These are phyloP conservation scores for Sylvia atricapilla DNA, from an alignment of 2,113 vertebrate genomes.

Conservation along the genomic window DNA sequence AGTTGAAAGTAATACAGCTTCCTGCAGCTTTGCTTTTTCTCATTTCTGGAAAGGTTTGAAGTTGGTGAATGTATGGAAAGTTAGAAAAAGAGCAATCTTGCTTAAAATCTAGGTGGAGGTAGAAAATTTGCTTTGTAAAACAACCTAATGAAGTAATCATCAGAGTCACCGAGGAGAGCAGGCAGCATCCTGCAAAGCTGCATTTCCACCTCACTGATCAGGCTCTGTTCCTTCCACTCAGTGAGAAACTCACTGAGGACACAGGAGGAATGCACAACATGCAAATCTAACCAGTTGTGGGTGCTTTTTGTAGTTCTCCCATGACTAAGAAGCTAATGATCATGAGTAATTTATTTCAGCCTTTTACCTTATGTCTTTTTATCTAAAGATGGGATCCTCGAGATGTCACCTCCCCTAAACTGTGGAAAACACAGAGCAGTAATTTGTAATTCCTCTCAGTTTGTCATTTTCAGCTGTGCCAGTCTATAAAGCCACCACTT, in stretches of 20 bases:
- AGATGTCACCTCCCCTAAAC: background rate
- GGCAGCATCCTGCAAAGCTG: background rate
- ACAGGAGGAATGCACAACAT: background rate
- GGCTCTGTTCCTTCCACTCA: background rate
- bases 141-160: background rate
- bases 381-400: background rate
- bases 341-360: background rate
- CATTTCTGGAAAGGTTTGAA: background rate
- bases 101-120: slow-evolving; percentile 4
- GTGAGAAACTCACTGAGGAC: background rate
- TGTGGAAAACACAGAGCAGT: background rate
- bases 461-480: background rate
- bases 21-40: background rate
- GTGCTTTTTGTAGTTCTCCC: background rate
- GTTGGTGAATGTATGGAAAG: background rate
- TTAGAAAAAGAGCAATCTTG: slow-evolving; percentile 12
- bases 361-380: background rate
- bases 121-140: background rate
- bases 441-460: background rate
- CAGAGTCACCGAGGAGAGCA: background rate
- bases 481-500: background rate
- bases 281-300: background rate
- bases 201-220: background rate
- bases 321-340: background rate
- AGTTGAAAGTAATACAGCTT: background rate